Base-by-base conservation (phyloP, 2,888 invertebrate genomes). In the Synergus japonicus region DNA sequence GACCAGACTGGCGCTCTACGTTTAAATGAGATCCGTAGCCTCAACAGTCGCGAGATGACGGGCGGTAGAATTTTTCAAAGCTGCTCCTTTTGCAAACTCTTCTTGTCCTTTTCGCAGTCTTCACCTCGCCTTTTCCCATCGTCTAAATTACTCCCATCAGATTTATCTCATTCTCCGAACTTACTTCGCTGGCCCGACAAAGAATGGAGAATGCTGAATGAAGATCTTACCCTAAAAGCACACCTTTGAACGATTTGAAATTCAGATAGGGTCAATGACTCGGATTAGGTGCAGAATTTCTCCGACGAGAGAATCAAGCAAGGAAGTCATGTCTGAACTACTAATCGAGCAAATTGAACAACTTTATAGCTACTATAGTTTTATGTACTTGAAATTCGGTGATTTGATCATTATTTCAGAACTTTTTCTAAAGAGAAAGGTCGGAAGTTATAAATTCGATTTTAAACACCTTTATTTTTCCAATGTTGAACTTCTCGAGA, bases 1-100 rank as follows among this genome's bases (percentile, higher is more conserved):
- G 84, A 85, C 84, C 85, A 87, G 87, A 87, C 87, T 87, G 84
- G 79, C 77, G 85, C 81, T 79, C 73, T 78, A 79, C 82, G 86
- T 86, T 88, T 85, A 88, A 88, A 89, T 89, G 88, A 87, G 84
- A 88, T 89, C 82, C 85, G 83, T 85, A 83, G 83, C 49, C 73
- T 84, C 84, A 82, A 79, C 83, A 77, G 83, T 86, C 66, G 66
- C 41, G 66, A 22, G 46, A 22, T 22, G 67, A 67, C 83, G 81
- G 81, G 81, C 83, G 86, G 83, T 76, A 84, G 83, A 84, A 87
- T 87, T 87, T 87, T 87, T 85, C 79, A 87, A 80, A 82, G 73
- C 37, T 54, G 49, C 37, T 69, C 69, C 54, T 73, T 44, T 73
- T 73, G 15, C 49, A 49, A 54, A 54, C 73, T 54, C 13, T 15